Evolutionary conservation across 2,888 invertebrate genomes (phyloP).

Genomic region (Crossocerus cetratus): DNA sequence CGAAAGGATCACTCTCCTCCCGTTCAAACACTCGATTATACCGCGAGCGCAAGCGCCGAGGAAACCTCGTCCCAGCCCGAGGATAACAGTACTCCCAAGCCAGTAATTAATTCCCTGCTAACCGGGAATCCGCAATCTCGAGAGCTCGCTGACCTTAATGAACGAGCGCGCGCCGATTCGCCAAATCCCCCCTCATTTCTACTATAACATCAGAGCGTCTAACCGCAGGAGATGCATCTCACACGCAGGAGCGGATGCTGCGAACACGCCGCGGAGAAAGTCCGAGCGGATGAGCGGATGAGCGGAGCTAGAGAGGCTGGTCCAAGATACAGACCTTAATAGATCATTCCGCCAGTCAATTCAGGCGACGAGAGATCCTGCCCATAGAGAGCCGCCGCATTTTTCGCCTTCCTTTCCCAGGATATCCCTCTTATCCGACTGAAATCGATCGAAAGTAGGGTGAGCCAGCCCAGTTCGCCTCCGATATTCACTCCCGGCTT

Average conservation of each 20-base stretch:
- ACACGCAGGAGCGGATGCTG: neutral
- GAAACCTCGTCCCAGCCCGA: too few relatives aligned
- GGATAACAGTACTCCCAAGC: neutral
- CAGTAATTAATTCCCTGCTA: neutral
- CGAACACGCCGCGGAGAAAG: neutral
- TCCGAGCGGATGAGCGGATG: neutral
- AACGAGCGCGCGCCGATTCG: constrained; percentile 20
- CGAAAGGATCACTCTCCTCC: too few relatives aligned
- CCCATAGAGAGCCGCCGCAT: neutral
- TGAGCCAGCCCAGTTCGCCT: neutral
- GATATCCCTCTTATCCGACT: constrained; percentile 10
- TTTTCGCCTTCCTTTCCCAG: constrained; percentile 18
- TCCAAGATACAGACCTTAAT: too few relatives aligned
- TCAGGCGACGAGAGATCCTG: too few relatives aligned
- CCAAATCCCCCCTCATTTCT: constrained; percentile 24
- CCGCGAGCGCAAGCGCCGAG: too few relatives aligned
- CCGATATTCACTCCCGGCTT: neutral
- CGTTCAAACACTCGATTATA: too few relatives aligned
- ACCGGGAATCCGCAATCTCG: neutral
- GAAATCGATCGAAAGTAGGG: constrained; percentile 34
- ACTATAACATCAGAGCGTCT: too few relatives aligned
- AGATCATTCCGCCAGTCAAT: too few relatives aligned
- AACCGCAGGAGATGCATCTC: constrained; percentile 36
- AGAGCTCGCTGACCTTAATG: constrained; percentile 17
- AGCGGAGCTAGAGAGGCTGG: neutral